A percentile compares a stretch with the other conserved stretches of the same genome.
Evolutionary conservation across 2,888 invertebrate species (phyloP).

Genomic region (Chromoteleia sp.): DNA sequence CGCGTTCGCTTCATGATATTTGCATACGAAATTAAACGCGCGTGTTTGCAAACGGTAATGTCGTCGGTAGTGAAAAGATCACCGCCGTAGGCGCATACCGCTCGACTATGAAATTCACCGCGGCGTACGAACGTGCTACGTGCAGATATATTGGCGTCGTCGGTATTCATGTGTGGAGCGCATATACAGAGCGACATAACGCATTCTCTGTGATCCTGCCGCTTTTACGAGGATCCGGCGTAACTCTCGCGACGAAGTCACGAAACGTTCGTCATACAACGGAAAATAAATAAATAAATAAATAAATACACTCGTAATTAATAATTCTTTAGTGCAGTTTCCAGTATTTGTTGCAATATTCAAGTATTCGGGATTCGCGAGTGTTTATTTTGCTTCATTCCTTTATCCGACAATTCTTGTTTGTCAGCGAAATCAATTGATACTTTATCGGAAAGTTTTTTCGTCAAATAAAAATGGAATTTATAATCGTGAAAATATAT

Average conservation of each 20-base stretch:
- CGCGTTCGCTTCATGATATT: slow-evolving; percentile 79
- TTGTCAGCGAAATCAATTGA: slow-evolving; percentile 20
- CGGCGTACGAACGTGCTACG: slow-evolving; percentile 74
- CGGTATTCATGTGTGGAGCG: slow-evolving; percentile 73
- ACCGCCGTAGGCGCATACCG: slow-evolving; percentile 78
- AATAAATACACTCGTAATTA: slow-evolving; percentile 50
- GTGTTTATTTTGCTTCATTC: slow-evolving; percentile 36
- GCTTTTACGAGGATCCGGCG: slow-evolving; percentile 65
- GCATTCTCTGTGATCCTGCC: slow-evolving; percentile 82
- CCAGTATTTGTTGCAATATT: slow-evolving; percentile 17
- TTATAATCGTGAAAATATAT: no score
- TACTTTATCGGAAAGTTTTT: not conserved
- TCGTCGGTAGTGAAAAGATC: slow-evolving; percentile 78
- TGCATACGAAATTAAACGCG: slow-evolving; percentile 84
- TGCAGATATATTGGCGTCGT: slow-evolving; percentile 63
- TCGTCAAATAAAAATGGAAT: not conserved
- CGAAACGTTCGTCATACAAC: slow-evolving; percentile 53
- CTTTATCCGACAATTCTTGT: slow-evolving; percentile 10
- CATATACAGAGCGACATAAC: slow-evolving; percentile 78
- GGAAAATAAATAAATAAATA: slow-evolving; percentile 64
- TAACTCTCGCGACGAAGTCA: slow-evolving; percentile 62
- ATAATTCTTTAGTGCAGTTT: slow-evolving; percentile 45
- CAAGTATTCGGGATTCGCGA: slow-evolving; percentile 14
- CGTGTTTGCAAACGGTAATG: slow-evolving; percentile 82
- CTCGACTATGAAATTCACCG: slow-evolving; percentile 80